Evolutionary conservation across 1,140 invertebrate genomes (phyloP).

Genomic region (Scaptomyza montana): DNA sequence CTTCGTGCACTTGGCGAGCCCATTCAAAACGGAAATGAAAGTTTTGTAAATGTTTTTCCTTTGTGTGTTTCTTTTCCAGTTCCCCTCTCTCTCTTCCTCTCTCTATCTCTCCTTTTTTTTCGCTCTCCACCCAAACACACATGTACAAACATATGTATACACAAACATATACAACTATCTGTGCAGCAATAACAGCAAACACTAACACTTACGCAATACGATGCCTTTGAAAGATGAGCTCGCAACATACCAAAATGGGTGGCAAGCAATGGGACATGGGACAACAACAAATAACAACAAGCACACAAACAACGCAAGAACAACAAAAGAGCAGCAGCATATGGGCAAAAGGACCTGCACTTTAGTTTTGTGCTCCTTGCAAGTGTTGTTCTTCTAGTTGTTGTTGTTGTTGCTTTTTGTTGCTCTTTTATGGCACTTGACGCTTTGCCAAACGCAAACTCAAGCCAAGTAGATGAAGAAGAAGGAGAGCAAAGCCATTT

Average conservation of each 20-base stretch:
- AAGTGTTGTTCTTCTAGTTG: slow-evolving; percentile 60
- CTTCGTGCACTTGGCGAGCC: slow-evolving; percentile 41
- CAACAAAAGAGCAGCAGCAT: slow-evolving; percentile 1
- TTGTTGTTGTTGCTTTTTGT: slow-evolving; percentile 13
- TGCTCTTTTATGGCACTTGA: slow-evolving; percentile 73
- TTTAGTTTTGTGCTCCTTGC: slow-evolving; percentile 74
- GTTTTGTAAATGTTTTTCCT: slow-evolving; percentile 81
- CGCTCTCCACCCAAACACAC: slow-evolving; percentile 19
- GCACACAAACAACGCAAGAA: neutral
- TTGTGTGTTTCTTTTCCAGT: slow-evolving; percentile 67
- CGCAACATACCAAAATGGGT: slow-evolving; percentile 38
- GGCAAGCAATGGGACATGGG: slow-evolving; percentile 3
- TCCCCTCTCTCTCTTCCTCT: neutral
- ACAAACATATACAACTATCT: neutral
- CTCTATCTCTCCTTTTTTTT: no score
- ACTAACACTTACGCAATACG: slow-evolving; percentile 65
- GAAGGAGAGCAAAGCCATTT: slow-evolving; percentile 12
- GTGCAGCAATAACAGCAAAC: slow-evolving; percentile 50
- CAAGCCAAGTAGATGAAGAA: neutral
- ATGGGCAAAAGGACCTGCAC: slow-evolving; percentile 58
- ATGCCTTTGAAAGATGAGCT: slow-evolving; percentile 77
- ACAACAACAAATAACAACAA: neutral
- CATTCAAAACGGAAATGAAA: slow-evolving; percentile 80
- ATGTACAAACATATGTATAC: slow-evolving; percentile 1
- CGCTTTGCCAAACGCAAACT: slow-evolving; percentile 59